Evolutionary conservation across 2,797 vertebrate species (phyloP).

Genomic region (Enteromius paludinosus): DNA sequence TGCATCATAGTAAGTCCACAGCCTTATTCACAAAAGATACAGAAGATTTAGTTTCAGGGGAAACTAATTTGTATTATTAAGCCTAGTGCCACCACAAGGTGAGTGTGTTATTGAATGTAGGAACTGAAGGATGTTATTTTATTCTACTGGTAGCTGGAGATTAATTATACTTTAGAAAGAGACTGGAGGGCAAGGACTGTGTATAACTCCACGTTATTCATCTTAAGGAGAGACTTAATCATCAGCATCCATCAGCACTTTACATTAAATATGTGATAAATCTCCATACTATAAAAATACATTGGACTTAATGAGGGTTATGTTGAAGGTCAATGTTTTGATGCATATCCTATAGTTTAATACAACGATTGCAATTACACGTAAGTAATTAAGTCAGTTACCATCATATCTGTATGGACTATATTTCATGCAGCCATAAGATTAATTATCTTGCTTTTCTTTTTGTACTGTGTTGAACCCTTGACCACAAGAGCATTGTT

Average conservation of each 20-base stretch:
- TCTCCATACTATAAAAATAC: constrained; percentile 23
- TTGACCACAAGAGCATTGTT: constrained; percentile 1
- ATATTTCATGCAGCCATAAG: not conserved
- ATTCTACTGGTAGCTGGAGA: constrained; percentile 70
- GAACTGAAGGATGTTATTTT: constrained; percentile 52
- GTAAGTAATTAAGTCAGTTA: not conserved
- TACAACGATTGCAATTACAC: not conserved
- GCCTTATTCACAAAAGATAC: not conserved
- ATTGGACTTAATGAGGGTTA: constrained; percentile 20
- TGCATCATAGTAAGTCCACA: not conserved
- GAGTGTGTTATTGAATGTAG: constrained; percentile 35
- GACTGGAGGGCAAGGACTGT: constrained; percentile 72
- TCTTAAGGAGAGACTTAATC: constrained; percentile 80
- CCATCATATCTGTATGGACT: not conserved
- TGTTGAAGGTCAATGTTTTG: not conserved
- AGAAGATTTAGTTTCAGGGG: not conserved
- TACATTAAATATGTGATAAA: constrained; percentile 44
- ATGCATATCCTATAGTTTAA: constrained; percentile 9
- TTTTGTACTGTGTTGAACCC: not conserved
- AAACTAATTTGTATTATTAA: constrained; percentile 17
- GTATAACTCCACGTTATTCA: constrained; percentile 70
- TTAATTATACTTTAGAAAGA: constrained; percentile 73
- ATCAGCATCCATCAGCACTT: constrained; percentile 49
- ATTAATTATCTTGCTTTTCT: not conserved
- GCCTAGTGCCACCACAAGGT: constrained; percentile 54